Evolutionary conservation across 2,113 vertebrate species (phyloP).

Genomic region (Thinocorus orbignyianus): DNA sequence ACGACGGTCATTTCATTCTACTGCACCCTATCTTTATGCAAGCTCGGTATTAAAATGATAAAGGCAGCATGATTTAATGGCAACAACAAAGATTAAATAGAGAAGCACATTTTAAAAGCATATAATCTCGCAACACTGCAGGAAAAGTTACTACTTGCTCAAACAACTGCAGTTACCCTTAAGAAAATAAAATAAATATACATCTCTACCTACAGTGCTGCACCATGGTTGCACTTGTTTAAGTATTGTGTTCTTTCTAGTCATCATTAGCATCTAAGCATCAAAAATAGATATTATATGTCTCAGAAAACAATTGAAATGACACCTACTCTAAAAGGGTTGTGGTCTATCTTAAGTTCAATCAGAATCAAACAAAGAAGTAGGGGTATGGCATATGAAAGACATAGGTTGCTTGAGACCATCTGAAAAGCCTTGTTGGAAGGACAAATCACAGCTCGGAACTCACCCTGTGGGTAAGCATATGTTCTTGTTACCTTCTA

Average conservation of each 20-base stretch:
- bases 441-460: not conserved
- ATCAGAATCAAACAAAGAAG: not conserved
- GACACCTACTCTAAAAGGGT: not conserved
- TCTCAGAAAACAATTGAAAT: not conserved
- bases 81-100: not conserved
- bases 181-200: not conserved
- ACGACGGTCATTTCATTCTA: not conserved
- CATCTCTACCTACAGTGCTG: not conserved
- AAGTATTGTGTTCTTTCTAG: not conserved
- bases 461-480: not conserved
- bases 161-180: not conserved
- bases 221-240: not conserved
- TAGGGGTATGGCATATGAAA: rapidly evolving
- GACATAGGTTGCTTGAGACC: not conserved
- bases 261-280: not conserved
- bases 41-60: not conserved
- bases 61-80: not conserved
- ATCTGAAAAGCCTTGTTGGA: not conserved
- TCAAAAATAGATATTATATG: not conserved
- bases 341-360: rapidly evolving
- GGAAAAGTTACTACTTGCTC: not conserved
- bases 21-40: not conserved
- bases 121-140: not conserved
- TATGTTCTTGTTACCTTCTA: not conserved
- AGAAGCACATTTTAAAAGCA: not conserved